Percentiles rank a stretch among this genome's conserved stretches.
phyloP scores from a whole-genome alignment of 2,797 vertebrate genomes.

The Pelochelys cantorii region DNA sequence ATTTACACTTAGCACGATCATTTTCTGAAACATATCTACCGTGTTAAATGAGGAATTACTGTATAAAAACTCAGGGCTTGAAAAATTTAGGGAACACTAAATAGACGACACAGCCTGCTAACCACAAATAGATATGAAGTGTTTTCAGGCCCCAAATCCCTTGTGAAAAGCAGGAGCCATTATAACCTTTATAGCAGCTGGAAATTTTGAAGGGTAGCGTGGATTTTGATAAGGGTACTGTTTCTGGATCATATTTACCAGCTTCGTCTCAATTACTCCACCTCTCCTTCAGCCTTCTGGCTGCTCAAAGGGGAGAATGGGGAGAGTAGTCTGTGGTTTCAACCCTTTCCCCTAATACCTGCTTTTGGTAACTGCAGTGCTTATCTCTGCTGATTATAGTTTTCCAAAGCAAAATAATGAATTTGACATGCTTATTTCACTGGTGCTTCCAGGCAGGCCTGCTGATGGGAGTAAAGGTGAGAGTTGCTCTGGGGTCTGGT shows the following conservation, averaged over 20 bases:
- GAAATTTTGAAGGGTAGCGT: neutral
- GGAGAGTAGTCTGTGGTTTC: neutral
- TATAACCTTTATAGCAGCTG: neutral
- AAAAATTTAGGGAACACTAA: neutral
- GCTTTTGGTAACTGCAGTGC: neutral
- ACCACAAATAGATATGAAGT: neutral
- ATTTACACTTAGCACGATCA: no score
- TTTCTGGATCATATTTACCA: neutral
- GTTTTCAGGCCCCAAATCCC: neutral
- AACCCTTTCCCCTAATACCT: neutral
- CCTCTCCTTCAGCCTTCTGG: neutral
- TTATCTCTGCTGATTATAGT: neutral
- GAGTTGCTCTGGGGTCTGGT: no score
- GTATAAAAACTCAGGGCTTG: neutral
- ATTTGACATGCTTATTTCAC: rapidly evolving
- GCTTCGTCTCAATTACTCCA: neutral
- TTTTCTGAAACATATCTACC: no score
- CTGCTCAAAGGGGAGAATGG: neutral
- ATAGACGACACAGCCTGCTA: neutral
- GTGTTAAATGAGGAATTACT: no score
- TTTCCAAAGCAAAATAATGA: neutral
- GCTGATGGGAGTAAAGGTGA: no score
- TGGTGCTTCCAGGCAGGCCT: neutral
- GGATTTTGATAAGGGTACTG: neutral
- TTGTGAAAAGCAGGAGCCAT: neutral